Conservation (phyloP, 2,888 invertebrate genomes). For the Spisula solida region DNA sequence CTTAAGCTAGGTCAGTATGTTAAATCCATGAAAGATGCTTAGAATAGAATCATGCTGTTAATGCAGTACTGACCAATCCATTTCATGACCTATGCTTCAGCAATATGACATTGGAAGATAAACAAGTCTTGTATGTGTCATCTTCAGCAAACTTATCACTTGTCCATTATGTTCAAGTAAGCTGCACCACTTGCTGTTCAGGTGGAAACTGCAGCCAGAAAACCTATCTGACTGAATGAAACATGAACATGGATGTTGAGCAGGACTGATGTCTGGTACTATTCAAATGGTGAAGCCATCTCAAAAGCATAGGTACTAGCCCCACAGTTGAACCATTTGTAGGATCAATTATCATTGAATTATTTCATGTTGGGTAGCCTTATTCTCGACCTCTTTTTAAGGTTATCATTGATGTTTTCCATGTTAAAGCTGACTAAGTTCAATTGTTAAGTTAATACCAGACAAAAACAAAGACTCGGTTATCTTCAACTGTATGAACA, state of each 20-base stretch:
- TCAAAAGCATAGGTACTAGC: too few species aligned
- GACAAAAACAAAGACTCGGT: background rate
- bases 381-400: background rate
- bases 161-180: background rate
- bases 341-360: too few species aligned
- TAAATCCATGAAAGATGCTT: conserved; percentile 3
- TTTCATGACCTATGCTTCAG: background rate
- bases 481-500: background rate
- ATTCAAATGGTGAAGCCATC: too few species aligned
- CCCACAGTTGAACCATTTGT: too few species aligned
- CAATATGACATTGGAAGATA: background rate
- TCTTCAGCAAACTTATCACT: background rate
- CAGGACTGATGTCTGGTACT: too few species aligned
- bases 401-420: background rate
- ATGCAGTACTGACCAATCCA: background rate
- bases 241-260: background rate
- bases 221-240: too few species aligned
- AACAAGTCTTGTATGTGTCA: background rate
- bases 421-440: background rate
- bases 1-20: background rate
- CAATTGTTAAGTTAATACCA: background rate
- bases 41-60: background rate
- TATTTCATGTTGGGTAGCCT: background rate
- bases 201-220: too few species aligned
- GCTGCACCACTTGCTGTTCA: background rate